A percentile compares a stretch with the other conserved stretches of the same genome.
phyloP scores from a whole-genome alignment of 2,888 invertebrate species.

The Conistra vaccinii region DNA sequence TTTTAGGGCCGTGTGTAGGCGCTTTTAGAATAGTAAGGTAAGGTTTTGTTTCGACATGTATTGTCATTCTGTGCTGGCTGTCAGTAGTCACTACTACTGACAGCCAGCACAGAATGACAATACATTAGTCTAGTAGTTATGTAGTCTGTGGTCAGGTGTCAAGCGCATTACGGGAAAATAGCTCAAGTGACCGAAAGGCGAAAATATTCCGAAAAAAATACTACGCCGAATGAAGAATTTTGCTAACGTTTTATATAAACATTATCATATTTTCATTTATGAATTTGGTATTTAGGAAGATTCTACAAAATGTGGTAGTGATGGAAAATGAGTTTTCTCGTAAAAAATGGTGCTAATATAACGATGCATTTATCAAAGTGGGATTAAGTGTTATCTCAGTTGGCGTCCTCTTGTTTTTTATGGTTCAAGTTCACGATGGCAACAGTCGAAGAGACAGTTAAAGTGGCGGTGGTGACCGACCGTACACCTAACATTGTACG shows the following conservation, averaged over 20 bases:
- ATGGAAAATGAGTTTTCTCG: conserved; percentile 70
- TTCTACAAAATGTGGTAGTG: conserved; percentile 44
- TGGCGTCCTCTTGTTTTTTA: conserved; percentile 84
- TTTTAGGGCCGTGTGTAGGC: too few species aligned
- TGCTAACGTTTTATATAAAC: conserved; percentile 67
- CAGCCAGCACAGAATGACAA: too few species aligned
- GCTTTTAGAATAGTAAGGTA: too few species aligned
- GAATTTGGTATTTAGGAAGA: conserved; percentile 39
- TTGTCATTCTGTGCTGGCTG: too few species aligned
- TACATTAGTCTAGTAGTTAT: too few species aligned
- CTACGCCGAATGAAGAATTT: conserved; percentile 63
- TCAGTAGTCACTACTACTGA: too few species aligned
- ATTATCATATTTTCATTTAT: conserved; percentile 64
- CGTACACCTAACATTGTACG: conserved; percentile 82
- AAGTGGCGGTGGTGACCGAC: conserved; percentile 86
- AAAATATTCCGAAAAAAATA: conserved; percentile 62
- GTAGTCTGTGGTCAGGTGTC: conserved; percentile 7
- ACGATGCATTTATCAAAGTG: conserved; percentile 72
- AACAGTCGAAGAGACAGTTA: conserved; percentile 83
- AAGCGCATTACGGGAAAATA: conserved; percentile 64
- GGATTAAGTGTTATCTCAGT: conserved; percentile 76
- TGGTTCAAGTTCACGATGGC: conserved; percentile 86
- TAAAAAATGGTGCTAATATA: conserved; percentile 62
- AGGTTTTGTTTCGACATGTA: too few species aligned
- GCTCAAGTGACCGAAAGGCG: conserved; percentile 25